Evolutionary conservation across 2,797 vertebrate species (phyloP).

Genomic region (Yasuhikotakia modesta): DNA sequence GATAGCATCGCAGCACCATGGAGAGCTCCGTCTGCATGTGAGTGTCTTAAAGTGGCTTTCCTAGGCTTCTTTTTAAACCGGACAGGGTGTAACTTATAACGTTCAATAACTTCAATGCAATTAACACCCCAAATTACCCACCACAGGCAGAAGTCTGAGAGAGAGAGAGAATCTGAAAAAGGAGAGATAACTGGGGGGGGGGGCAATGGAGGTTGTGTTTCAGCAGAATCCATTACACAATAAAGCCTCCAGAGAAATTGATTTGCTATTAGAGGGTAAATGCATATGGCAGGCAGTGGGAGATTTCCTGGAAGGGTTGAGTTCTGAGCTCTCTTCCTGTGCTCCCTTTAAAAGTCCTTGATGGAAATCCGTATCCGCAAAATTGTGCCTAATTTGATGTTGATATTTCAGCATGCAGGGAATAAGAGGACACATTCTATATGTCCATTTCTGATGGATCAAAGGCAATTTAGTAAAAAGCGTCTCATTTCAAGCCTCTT

Average conservation of each 20-base stretch:
- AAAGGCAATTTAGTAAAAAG: constrained; percentile 33
- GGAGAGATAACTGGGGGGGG: constrained; percentile 25
- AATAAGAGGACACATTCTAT: constrained; percentile 26
- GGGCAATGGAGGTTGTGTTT: constrained; percentile 27
- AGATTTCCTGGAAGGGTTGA: constrained; percentile 53
- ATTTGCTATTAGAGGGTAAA: constrained; percentile 63
- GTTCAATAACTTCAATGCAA: constrained; percentile 58
- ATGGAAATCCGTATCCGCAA: constrained; percentile 49
- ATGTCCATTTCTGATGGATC: constrained; percentile 28
- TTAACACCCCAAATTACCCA: constrained; percentile 52
- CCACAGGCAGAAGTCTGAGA: constrained; percentile 17
- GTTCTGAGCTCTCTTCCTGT: constrained; percentile 36
- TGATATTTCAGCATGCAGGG: constrained; percentile 34
- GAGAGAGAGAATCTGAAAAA: constrained; percentile 3
- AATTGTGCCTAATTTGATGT: constrained; percentile 47
- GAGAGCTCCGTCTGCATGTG: constrained; percentile 37
- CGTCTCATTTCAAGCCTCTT: constrained; percentile 21
- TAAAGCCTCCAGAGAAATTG: constrained; percentile 57
- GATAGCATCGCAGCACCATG: constrained; percentile 49
- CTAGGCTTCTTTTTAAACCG: constrained; percentile 56
- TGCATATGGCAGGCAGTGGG: constrained; percentile 61
- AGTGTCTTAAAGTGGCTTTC: constrained; percentile 49
- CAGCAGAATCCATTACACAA: constrained; percentile 54
- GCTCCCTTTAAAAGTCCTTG: constrained; percentile 45
- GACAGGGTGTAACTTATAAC: constrained; percentile 60